phyloP scores from a whole-genome alignment of 2,113 vertebrate species.

The Osmerus mordax region DNA sequence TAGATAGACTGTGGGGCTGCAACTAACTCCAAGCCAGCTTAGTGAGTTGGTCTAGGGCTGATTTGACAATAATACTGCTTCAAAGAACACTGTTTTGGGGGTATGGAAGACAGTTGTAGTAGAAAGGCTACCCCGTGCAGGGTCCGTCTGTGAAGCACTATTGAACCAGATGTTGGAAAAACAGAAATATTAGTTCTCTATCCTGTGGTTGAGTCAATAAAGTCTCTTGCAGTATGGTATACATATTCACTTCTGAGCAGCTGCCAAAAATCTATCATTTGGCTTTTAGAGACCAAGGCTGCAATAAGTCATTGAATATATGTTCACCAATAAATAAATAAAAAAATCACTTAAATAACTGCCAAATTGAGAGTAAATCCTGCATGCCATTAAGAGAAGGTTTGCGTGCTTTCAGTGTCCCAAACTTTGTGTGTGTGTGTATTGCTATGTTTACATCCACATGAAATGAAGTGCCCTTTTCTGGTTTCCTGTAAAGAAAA shows the following conservation, averaged over 20 bases:
- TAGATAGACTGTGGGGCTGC: no score
- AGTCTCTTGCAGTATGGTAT: conserved; percentile 34
- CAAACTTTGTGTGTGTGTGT: conserved; percentile 10
- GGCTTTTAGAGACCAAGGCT: conserved; percentile 18
- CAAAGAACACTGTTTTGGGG: background rate
- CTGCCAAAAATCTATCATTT: conserved; percentile 45
- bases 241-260: conserved; percentile 36
- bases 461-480: conserved; percentile 6
- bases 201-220: conserved; percentile 50
- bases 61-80: background rate
- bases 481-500: conserved; percentile 32
- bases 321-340: background rate
- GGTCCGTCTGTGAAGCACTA: conserved; percentile 24
- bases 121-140: conserved; percentile 1
- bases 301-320: background rate
- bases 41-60: conserved; percentile 5
- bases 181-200: conserved; percentile 36
- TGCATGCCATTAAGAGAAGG: conserved; percentile 13
- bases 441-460: background rate
- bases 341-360: background rate
- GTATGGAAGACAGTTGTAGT: no score
- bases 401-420: conserved; percentile 9
- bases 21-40: background rate
- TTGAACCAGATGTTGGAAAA: conserved; percentile 50
- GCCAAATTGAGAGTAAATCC: background rate